Evolutionary conservation across 2,113 vertebrate genomes (phyloP).

Genomic region (Aythya baeri): DNA sequence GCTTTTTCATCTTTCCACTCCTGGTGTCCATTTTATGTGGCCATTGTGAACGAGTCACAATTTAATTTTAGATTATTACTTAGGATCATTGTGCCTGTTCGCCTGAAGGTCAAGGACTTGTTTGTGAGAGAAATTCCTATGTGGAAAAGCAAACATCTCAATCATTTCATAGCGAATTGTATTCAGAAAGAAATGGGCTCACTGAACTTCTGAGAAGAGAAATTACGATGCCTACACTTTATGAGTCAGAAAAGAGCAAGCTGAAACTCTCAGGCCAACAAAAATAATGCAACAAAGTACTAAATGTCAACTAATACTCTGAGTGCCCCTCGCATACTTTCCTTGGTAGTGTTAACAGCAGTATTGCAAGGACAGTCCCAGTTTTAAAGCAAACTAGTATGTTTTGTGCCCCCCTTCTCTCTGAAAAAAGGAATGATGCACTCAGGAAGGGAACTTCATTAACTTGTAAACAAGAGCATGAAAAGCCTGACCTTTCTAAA

Average conservation of each 20-base stretch:
- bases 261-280: background rate
- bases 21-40: background rate
- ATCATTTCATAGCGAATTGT: slow-evolving; percentile 10
- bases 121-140: background rate
- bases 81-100: background rate
- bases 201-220: background rate
- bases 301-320: background rate
- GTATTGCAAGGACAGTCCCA: background rate
- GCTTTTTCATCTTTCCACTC: background rate
- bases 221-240: background rate
- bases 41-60: background rate
- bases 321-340: background rate
- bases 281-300: background rate
- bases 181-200: slow-evolving; percentile 12
- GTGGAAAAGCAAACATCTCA: background rate
- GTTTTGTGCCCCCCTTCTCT: background rate
- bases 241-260: background rate
- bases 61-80: slow-evolving; percentile 11
- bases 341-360: background rate
- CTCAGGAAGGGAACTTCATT: background rate
- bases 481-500: background rate
- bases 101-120: background rate
- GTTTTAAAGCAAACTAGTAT: background rate
- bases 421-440: background rate
- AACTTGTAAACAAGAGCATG: background rate